These are phyloP conservation scores for Adelges cooleyi DNA, from an alignment of 1,140 invertebrate genomes.

Conservation along the genomic window DNA sequence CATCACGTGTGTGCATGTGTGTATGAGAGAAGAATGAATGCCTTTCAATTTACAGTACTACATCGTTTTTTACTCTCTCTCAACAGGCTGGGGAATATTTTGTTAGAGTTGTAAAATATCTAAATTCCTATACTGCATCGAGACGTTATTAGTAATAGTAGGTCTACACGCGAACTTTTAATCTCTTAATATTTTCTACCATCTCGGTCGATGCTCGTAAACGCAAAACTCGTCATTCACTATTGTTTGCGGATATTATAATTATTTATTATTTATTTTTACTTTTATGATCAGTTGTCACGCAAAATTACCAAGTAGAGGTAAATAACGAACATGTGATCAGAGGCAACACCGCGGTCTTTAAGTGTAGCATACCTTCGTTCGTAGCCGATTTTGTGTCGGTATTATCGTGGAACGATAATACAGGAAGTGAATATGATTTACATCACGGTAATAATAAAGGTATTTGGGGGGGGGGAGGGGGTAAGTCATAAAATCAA, in stretches of 20 bases:
- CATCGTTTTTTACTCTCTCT: background rate
- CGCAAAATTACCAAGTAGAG: slow-evolving; percentile 28
- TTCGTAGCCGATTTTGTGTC: slow-evolving; percentile 85
- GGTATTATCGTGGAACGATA: slow-evolving; percentile 79
- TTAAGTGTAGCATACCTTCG: slow-evolving; percentile 85
- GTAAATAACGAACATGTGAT: slow-evolving; percentile 73
- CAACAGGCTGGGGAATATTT: too few relatives aligned
- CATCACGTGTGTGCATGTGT: background rate
- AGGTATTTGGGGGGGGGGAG: too few relatives aligned
- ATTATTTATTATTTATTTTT: background rate
- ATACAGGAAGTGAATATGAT: slow-evolving; percentile 48
- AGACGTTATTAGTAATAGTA: too few relatives aligned
- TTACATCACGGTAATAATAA: background rate
- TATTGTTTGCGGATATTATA: background rate
- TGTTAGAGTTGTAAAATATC: too few relatives aligned
- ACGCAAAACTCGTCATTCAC: background rate
- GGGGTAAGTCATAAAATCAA: too few relatives aligned
- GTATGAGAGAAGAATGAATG: background rate
- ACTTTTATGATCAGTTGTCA: slow-evolving; percentile 27
- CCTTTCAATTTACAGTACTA: background rate
- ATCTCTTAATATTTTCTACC: slow-evolving; percentile 11
- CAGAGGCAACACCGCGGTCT: slow-evolving; percentile 80
- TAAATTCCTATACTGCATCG: too few relatives aligned
- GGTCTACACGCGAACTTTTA: slow-evolving; percentile 1
- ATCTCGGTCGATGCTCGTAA: background rate